Evolutionary conservation across 2,113 vertebrate genomes (phyloP), one percentile per base, ranked within the genome.

Genomic region (Channa argus): DNA sequence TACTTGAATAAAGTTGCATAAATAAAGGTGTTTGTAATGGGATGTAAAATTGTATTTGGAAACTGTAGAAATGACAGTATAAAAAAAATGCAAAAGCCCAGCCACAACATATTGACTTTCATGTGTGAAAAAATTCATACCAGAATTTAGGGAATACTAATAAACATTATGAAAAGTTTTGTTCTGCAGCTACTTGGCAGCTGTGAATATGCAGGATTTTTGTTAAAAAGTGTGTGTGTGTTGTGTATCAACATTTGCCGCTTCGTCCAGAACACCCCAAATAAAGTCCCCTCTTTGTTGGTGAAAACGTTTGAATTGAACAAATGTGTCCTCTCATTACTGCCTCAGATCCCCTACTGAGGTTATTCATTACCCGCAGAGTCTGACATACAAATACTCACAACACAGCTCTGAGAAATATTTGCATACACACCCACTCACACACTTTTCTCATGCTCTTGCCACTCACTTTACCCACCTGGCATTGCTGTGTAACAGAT

Each of bases 401-500:
- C 46, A 61, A 7, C 60, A 7, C 60, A 24, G 9, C 60, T 52
- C 54, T 3, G 12, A 45, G n/a, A 71, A 51, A 74, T 46, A 55
- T 65, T 43, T 62, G 46, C 38, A 33, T 12, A 51, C 44, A 52
- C 39, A 14, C 24, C 56, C 43, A 65, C 44, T 10, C 44, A 67
- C 15, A 36, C 62, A 12, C 44, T n/a, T 36, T 43, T 44, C 39
- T n/a, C 46, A 53, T 5, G 38, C 1, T 3, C 44, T 33, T 50
- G 51, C 14, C 58, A 61, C 24, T 63, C 55, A 24, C 45, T 52
- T 38, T 41, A 34, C 59, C 82, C 68, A 76, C 67, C 71, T 82
- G 77, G 68, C 78, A 58, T n/a, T 5, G 24, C 62, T 15, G 58
- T 33, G 5, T 12, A 78, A 66, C 82, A 85, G 82, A 85, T 80